Base-by-base conservation (phyloP, 2,888 invertebrate genomes). In the Diachrysia chrysitis region DNA sequence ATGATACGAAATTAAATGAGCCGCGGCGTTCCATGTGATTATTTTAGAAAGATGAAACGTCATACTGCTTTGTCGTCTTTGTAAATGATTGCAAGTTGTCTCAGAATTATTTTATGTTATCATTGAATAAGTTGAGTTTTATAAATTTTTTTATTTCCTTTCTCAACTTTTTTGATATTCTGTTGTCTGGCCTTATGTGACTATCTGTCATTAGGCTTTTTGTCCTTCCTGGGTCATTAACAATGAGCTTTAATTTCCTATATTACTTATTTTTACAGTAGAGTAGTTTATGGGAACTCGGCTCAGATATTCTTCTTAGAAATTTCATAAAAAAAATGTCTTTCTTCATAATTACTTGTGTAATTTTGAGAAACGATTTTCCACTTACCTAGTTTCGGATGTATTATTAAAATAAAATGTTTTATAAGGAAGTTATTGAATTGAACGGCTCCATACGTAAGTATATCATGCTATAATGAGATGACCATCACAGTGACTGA, bases 1-100 rank as follows among this genome's bases (percentile, higher is more conserved):
- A 76, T 71, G 76, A 59, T 56, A 14, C 9, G 25, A 42, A 67
- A 67, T 42, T 67, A 71, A 74, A 74, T 67, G 74, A 76, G 71
- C 57, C 76, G 56, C 54, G 63, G 42, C 73, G 72, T 64, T 68
- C 76, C 48, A 66, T 66, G 54, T 63, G 68, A 62, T 63, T 16
- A 21, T 58, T 75, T 66, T 57, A 37, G 63, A 59, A 19, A 42
- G 48, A 63, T 71, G 75, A 57, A 75, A 60, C 42, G 37, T 42
- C 64, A 62, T 57, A 60, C 53, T 42, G 42, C 42, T 51, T 51
- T 51, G 19, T 51, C 10, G 48, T 51, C 4, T 10, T 19, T 9
- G 10, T 21, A 19, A 19, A 19, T 51, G 21, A 48, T 19, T 42
- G 4, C 5, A 6, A 42, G 42, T n/a, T 6, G n/a, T n/a, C 7